Evolutionary conservation across 2,888 invertebrate species (phyloP).

Genomic region (Kuschelorhynchus macadamiae): DNA sequence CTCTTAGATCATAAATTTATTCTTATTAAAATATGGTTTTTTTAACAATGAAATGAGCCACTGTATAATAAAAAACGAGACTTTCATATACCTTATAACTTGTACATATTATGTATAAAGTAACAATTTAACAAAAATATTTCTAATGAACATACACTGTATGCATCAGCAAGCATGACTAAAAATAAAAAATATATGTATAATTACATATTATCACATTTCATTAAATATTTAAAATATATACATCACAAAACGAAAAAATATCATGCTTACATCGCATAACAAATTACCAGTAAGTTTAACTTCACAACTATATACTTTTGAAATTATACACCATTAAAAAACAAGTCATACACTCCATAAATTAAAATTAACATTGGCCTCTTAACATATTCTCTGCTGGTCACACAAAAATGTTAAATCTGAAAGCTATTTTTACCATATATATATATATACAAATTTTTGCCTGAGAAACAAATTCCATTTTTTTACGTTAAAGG

Average conservation of each 20-base stretch:
- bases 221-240: slow-evolving; percentile 38
- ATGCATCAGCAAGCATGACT: slow-evolving; percentile 44
- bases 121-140: slow-evolving; percentile 32
- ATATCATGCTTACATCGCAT: slow-evolving; percentile 46
- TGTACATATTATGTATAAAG: slow-evolving; percentile 29
- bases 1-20: slow-evolving; percentile 14
- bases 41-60: slow-evolving; percentile 30
- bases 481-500: background rate
- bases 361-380: slow-evolving; percentile 10
- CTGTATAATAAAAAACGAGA: slow-evolving; percentile 20
- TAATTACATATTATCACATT: slow-evolving; percentile 42
- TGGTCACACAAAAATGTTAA: background rate
- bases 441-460: no score
- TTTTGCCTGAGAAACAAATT: background rate
- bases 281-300: slow-evolving; percentile 12
- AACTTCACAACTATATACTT: slow-evolving; percentile 7
- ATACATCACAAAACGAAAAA: slow-evolving; percentile 22
- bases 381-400: background rate
- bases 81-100: slow-evolving; percentile 3
- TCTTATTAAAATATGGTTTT: slow-evolving; percentile 32
- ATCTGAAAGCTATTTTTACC: no score
- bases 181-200: slow-evolving; percentile 30
- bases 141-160: slow-evolving; percentile 7
- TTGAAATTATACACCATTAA: slow-evolving; percentile 3
- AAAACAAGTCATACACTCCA: slow-evolving; percentile 10